phyloP scores from a whole-genome alignment of 2,797 vertebrate species.

The Cyprinodon diabolis region DNA sequence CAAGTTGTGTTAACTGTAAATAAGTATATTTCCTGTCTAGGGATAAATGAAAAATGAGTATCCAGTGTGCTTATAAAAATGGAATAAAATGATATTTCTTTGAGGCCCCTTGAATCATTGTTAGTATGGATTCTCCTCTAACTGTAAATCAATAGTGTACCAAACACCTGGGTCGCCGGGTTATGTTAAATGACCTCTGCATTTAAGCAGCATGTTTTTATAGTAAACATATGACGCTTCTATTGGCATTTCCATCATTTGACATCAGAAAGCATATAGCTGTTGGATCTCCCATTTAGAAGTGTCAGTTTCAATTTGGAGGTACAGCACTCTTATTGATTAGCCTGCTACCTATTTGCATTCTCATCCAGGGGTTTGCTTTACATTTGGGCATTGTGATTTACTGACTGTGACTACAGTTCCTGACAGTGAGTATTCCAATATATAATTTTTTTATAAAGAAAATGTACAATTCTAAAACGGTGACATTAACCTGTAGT shows the following conservation, averaged over 20 bases:
- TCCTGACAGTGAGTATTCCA: not conserved
- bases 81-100: not conserved
- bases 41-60: not conserved
- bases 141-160: slow-evolving; percentile 25
- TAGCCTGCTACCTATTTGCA: slow-evolving; percentile 36
- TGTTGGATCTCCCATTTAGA: slow-evolving; percentile 61
- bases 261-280: slow-evolving; percentile 42
- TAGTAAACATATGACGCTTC: slow-evolving; percentile 29
- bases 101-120: not conserved
- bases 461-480: not conserved
- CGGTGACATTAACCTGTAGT: not conserved
- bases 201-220: slow-evolving; percentile 19
- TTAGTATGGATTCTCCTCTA: not conserved
- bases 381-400: slow-evolving; percentile 14
- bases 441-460: not conserved
- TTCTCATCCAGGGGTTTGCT: slow-evolving; percentile 18
- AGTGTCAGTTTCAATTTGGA: slow-evolving; percentile 70
- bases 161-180: slow-evolving; percentile 10
- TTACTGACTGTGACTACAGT: not conserved
- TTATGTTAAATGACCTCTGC: slow-evolving; percentile 15
- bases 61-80: not conserved
- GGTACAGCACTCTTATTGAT: slow-evolving; percentile 73
- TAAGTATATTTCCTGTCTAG: not conserved
- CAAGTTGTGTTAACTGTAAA: no score
- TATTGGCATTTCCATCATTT: slow-evolving; percentile 49